Conservation (phyloP, 2,113 vertebrate genomes). For the Protomyctophum bolini region DNA sequence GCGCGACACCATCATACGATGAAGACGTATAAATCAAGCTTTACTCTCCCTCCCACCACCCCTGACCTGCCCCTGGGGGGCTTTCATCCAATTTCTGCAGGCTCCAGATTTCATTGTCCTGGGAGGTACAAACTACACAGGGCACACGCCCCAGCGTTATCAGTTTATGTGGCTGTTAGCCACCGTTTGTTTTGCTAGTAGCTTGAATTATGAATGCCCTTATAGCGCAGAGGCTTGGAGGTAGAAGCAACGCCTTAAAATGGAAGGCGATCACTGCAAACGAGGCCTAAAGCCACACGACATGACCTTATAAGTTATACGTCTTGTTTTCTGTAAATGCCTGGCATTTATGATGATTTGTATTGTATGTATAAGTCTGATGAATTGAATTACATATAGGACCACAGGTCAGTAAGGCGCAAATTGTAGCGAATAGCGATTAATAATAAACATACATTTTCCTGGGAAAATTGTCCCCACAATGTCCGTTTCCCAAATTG, state of each 20-base stretch:
- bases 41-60: neutral
- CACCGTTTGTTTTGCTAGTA: constrained; percentile 35
- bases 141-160: constrained; percentile 36
- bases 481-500: no score
- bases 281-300: constrained; percentile 36
- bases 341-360: no score
- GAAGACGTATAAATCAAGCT: no score
- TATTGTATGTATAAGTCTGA: no score
- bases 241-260: constrained; percentile 47
- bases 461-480: no score
- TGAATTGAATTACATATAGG: no score
- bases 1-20: no score
- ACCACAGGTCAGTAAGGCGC: no score
- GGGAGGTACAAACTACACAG: constrained; percentile 7
- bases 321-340: neutral
- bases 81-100: constrained; percentile 26
- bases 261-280: constrained; percentile 43
- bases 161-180: constrained; percentile 43
- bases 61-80: neutral
- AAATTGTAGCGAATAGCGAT: no score
- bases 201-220: constrained; percentile 38
- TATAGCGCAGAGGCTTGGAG: constrained; percentile 51
- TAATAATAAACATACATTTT: no score
- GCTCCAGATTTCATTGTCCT: constrained; percentile 40
- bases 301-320: neutral